Conservation (phyloP, 2,113 vertebrate genomes). For the Malaclemys terrapin region DNA sequence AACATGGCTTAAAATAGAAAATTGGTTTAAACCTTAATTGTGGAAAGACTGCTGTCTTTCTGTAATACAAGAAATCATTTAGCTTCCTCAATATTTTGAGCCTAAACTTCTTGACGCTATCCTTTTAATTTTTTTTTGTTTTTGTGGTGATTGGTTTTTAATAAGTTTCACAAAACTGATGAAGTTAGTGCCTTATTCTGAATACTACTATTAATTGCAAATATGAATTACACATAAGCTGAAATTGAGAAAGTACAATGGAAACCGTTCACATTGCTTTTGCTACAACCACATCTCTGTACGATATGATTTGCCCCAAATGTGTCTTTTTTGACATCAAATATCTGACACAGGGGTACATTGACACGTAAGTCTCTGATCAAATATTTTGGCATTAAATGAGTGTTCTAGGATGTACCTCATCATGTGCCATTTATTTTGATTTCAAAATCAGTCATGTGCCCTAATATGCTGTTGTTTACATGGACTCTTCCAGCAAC, state of each 20-base stretch:
- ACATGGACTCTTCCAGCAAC: conserved; percentile 16
- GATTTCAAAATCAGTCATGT: conserved; percentile 24
- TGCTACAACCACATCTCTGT: conserved; percentile 15
- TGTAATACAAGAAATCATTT: not conserved
- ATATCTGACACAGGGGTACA: not conserved
- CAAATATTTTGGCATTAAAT: not conserved
- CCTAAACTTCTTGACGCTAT: not conserved
- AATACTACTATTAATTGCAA: conserved; percentile 27
- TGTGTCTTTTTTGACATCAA: not conserved
- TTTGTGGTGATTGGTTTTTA: not conserved
- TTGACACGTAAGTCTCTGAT: conserved; percentile 1
- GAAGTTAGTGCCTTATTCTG: not conserved
- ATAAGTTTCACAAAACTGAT: not conserved
- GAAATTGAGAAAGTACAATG: conserved; percentile 40
- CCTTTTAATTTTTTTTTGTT: not conserved
- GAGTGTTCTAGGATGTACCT: conserved; percentile 20
- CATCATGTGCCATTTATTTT: conserved; percentile 6
- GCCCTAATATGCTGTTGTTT: not conserved
- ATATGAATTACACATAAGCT: conserved; percentile 20
- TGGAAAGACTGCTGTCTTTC: not conserved
- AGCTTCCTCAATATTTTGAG: not conserved
- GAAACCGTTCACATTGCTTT: conserved; percentile 5
- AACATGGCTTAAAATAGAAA: not conserved
- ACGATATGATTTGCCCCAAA: conserved; percentile 29
- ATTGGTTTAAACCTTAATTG: not conserved